Conservation (phyloP, 1,140 invertebrate species). For the Frieseomelitta varia region DNA sequence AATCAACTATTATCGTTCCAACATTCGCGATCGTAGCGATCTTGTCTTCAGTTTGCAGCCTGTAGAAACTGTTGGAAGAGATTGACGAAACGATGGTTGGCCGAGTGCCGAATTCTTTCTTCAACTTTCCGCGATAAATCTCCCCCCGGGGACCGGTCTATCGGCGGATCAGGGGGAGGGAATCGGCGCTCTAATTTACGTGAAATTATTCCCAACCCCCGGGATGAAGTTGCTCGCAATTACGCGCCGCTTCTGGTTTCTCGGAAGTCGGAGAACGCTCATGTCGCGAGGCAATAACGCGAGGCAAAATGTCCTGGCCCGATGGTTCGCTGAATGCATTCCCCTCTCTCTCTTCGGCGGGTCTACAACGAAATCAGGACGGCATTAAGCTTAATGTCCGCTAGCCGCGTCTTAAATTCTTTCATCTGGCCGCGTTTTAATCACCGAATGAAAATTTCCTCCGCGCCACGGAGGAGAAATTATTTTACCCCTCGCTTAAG, state of each 20-base stretch:
- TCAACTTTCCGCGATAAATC: too few species aligned
- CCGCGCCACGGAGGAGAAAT: neutral
- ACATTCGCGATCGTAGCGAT: too few species aligned
- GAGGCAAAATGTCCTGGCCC: neutral
- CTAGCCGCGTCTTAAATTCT: neutral
- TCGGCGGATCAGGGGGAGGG: too few species aligned
- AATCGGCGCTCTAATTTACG: neutral
- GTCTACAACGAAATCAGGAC: neutral
- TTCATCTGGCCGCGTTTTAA: neutral
- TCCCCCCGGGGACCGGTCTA: too few species aligned
- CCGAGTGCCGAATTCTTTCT: too few species aligned
- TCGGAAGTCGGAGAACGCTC: neutral
- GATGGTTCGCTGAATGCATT: neutral
- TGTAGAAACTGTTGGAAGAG: too few species aligned
- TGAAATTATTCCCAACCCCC: neutral
- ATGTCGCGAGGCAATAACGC: neutral
- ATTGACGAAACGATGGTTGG: too few species aligned
- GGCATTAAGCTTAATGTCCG: neutral
- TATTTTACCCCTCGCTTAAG: neutral
- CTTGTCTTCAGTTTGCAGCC: too few species aligned
- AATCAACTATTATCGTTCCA: too few species aligned
- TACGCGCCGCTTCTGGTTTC: neutral
- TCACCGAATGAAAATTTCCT: neutral
- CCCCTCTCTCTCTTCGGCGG: neutral
- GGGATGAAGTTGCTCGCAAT: neutral